Conservation (phyloP, 2,888 invertebrate species). For the Notodonta dromedarius region DNA sequence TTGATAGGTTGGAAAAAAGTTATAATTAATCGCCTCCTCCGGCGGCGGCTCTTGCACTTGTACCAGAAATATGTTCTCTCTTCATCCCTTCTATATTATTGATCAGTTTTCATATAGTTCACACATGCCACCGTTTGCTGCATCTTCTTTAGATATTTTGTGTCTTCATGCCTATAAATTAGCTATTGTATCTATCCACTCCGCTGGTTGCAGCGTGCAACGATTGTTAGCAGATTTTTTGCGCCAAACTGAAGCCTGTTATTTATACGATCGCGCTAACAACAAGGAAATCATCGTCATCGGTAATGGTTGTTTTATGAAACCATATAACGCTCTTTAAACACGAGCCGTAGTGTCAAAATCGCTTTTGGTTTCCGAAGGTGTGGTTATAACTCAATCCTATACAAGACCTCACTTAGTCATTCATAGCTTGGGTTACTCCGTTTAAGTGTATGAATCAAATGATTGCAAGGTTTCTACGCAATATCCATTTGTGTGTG, state of each 20-base stretch:
- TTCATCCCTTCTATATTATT: too few relatives aligned
- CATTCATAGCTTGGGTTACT: background rate
- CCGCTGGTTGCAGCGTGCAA: background rate
- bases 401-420: background rate
- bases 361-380: background rate
- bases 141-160: background rate
- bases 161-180: background rate
- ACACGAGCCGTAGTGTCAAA: background rate
- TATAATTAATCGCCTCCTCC: too few relatives aligned
- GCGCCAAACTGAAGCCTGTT: background rate
- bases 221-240: background rate
- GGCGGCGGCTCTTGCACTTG: too few relatives aligned
- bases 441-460: background rate
- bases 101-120: too few relatives aligned
- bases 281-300: background rate
- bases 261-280: background rate
- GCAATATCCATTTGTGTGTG: background rate
- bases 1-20: too few relatives aligned
- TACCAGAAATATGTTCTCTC: too few relatives aligned
- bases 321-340: background rate
- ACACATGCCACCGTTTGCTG: background rate
- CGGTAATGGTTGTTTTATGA: background rate
- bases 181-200: constrained; percentile 1
- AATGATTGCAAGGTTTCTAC: background rate
- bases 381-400: background rate